These are phyloP conservation scores for Ochropleura leucogaster DNA, from an alignment of 2,888 invertebrate species.

Conservation along the genomic window DNA sequence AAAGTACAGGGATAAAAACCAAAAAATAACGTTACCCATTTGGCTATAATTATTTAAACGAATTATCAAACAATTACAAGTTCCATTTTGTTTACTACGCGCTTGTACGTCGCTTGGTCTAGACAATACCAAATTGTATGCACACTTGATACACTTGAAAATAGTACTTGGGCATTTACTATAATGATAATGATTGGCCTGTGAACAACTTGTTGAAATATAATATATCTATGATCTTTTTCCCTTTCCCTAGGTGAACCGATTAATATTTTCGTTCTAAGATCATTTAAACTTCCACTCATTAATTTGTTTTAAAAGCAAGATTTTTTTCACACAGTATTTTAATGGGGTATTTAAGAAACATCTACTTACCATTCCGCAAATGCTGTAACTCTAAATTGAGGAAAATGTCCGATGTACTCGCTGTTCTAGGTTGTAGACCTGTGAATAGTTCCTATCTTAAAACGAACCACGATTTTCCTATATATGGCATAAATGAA, in stretches of 20 bases:
- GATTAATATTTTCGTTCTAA: background rate
- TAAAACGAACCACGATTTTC: constrained; percentile 40
- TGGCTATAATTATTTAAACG: no score
- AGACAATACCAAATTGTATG: no score
- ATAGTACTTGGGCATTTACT: no score
- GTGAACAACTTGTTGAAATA: background rate
- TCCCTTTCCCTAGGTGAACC: background rate
- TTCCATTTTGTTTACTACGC: no score
- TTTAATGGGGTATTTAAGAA: no score
- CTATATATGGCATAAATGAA: constrained; percentile 51
- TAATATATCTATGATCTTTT: background rate
- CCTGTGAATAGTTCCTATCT: constrained; percentile 44
- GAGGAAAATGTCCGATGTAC: constrained; percentile 29
- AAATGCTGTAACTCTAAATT: constrained; percentile 14
- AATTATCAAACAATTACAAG: no score
- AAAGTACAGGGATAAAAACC: no score
- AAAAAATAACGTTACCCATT: no score
- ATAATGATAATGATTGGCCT: no score
- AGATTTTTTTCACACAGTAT: background rate
- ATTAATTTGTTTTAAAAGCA: background rate
- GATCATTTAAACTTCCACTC: background rate
- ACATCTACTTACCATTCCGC: constrained; percentile 22
- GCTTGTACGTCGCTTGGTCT: no score
- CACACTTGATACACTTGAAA: no score
- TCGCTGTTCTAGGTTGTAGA: constrained; percentile 22